A percentile compares a stretch with the other conserved stretches of the same genome.
phyloP scores from a whole-genome alignment of 2,113 vertebrate genomes.

The Syrmaticus mikado region DNA sequence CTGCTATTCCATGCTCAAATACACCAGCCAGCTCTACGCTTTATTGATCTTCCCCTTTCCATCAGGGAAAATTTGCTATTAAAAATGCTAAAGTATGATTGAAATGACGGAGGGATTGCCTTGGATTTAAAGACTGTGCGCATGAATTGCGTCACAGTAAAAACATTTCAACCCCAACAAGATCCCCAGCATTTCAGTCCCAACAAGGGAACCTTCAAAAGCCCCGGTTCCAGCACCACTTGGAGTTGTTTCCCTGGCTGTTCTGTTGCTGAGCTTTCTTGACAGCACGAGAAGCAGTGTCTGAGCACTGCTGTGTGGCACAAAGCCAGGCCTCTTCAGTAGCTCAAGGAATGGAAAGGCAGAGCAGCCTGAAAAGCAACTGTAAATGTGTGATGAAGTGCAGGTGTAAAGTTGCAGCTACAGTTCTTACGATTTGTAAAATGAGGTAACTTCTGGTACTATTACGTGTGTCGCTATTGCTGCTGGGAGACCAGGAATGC shows the following conservation, averaged over 20 bases:
- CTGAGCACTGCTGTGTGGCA: neutral
- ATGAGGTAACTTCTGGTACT: neutral
- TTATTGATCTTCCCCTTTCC: neutral
- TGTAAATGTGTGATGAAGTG: neutral
- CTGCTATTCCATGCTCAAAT: neutral
- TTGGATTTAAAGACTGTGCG: neutral
- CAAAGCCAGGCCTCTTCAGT: neutral
- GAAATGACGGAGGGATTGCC: neutral
- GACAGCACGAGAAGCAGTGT: neutral
- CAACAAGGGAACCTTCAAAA: neutral
- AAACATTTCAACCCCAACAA: neutral
- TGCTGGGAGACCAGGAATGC: neutral
- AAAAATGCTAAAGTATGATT: neutral
- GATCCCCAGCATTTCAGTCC: neutral
- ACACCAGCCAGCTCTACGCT: fast-evolving
- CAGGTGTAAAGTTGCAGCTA: neutral
- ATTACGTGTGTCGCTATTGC: neutral
- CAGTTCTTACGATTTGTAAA: neutral
- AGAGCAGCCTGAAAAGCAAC: constrained; percentile 6
- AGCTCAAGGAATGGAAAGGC: neutral
- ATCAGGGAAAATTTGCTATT: neutral
- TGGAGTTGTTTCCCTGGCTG: neutral
- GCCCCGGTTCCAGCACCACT: neutral
- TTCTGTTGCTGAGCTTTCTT: neutral
- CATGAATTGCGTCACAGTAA: neutral